These are phyloP conservation scores for human (Homo sapiens) DNA, from an alignment of 2,113 vertebrate genomes.

Conservation along the genomic window GRCh38 chr14:78310501-78311000, in stretches of 20 bases:
- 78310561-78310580: background rate
- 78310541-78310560: background rate
- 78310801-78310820: background rate
- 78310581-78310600: background rate
- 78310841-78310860: background rate
- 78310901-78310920: background rate
- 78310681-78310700: background rate
- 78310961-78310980: background rate
- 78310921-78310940: background rate
- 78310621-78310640: background rate
- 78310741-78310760: background rate
- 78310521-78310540: constrained; percentile 9
- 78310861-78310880: background rate
- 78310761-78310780: background rate
- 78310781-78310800: background rate
- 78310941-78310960: background rate
- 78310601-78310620: background rate
- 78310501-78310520: background rate
- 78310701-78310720: background rate
- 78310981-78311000: background rate
- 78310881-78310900: background rate
- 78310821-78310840: background rate
- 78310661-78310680: background rate
- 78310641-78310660: background rate
- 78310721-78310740: background rate